These are phyloP conservation scores for Phoenicopterus ruber DNA, from an alignment of 2,113 vertebrate species.

Conservation along the genomic window DNA sequence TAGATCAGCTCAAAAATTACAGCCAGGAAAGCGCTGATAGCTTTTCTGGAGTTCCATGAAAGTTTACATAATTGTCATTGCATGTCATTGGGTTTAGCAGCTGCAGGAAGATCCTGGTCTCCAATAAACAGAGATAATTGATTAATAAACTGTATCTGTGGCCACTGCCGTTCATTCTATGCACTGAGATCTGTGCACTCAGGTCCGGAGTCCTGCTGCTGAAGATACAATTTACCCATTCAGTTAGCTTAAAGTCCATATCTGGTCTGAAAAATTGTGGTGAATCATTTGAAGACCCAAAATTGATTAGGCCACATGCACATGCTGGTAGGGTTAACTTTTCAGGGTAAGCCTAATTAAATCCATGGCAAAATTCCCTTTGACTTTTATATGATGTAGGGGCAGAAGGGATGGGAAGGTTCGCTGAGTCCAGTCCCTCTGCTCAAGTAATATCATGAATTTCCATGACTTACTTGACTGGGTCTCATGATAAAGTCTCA, in stretches of 20 bases:
- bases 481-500: background rate
- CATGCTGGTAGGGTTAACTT: background rate
- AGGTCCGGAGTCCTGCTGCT: background rate
- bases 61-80: conserved; percentile 47
- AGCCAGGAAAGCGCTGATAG: conserved; percentile 21
- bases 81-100: conserved; percentile 25
- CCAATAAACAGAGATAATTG: conserved; percentile 43
- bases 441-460: background rate
- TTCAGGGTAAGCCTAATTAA: background rate
- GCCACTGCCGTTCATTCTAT: background rate
- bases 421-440: background rate
- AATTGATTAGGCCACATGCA: background rate
- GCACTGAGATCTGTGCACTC: background rate
- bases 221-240: background rate
- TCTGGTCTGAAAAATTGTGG: background rate
- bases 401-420: background rate
- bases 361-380: background rate
- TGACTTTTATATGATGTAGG: background rate
- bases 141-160: conserved; percentile 33
- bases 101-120: conserved; percentile 36
- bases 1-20: conserved; percentile 36
- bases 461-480: background rate
- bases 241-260: background rate
- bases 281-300: background rate
- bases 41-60: conserved; percentile 20